Conservation (phyloP, 2,797 vertebrate genomes). For the Poecilia gillii region DNA sequence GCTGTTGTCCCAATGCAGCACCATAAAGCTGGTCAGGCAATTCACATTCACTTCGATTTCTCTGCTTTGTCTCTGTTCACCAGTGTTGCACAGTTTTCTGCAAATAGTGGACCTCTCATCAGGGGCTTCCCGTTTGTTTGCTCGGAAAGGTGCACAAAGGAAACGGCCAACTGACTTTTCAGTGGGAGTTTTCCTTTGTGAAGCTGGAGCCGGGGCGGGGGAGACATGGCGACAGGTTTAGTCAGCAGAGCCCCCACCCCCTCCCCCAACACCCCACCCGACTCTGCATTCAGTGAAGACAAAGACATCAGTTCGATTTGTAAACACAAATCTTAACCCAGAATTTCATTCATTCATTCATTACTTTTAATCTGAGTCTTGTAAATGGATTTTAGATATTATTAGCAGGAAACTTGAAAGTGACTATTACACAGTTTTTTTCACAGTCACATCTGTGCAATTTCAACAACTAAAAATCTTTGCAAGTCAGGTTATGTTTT, state of each 20-base stretch:
- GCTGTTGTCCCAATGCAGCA: slow-evolving; percentile 49
- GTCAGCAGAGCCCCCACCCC: slow-evolving; percentile 5
- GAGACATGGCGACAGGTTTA: slow-evolving; percentile 41
- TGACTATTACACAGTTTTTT: neutral
- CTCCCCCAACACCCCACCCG: neutral
- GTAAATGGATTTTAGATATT: neutral
- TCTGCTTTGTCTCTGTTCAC: slow-evolving; percentile 58
- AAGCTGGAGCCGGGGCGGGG: slow-evolving; percentile 38
- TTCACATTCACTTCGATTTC: slow-evolving; percentile 43
- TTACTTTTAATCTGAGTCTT: neutral
- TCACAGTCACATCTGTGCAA: neutral
- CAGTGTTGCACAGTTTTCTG: slow-evolving; percentile 47
- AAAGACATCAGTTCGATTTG: slow-evolving; percentile 32
- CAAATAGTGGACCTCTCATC: slow-evolving; percentile 54
- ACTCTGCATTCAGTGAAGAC: slow-evolving; percentile 39
- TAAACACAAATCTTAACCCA: slow-evolving; percentile 18
- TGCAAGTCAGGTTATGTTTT: neutral
- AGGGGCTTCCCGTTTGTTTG: slow-evolving; percentile 46
- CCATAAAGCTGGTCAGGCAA: slow-evolving; percentile 58
- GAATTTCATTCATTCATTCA: neutral
- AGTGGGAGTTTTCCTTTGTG: slow-evolving; percentile 55
- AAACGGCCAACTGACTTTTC: slow-evolving; percentile 55
- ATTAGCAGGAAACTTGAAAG: neutral
- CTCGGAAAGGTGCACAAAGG: slow-evolving; percentile 54
- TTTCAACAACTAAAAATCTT: slow-evolving; percentile 8